These are phyloP conservation scores for Dinoponera quadriceps DNA, from an alignment of 1,140 invertebrate genomes.

Conservation along the genomic window DNA sequence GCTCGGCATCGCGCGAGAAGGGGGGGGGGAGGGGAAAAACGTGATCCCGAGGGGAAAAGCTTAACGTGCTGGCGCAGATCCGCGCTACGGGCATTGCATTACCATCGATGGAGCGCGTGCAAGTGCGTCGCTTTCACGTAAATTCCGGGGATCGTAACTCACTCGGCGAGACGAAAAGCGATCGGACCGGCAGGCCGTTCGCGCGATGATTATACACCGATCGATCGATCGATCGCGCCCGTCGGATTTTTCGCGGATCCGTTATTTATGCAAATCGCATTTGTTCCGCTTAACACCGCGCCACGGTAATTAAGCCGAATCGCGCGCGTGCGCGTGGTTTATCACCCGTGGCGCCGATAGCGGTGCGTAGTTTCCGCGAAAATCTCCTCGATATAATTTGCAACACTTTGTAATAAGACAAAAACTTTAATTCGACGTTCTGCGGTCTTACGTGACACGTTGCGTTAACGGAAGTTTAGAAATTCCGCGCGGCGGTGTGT, in stretches of 20 bases:
- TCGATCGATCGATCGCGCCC: conserved; percentile 26
- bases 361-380: neutral
- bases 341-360: neutral
- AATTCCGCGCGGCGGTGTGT: neutral
- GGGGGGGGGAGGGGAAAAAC: neutral
- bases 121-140: conserved; percentile 37
- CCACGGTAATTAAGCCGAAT: conserved; percentile 29
- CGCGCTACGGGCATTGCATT: conserved; percentile 19
- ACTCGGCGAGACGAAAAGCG: conserved; percentile 13
- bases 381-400: neutral
- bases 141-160: conserved; percentile 53
- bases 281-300: conserved; percentile 41
- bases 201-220: conserved; percentile 21
- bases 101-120: conserved; percentile 20
- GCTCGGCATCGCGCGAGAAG: conserved; percentile 16
- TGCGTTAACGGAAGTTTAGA: neutral
- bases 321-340: conserved; percentile 7
- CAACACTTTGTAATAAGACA: neutral
- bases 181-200: conserved; percentile 43
- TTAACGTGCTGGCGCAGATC: conserved; percentile 35
- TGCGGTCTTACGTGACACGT: neutral
- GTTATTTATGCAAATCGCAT: conserved; percentile 60
- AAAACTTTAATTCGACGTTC: conserved; percentile 7
- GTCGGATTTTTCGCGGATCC: conserved; percentile 24
- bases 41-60: conserved; percentile 29